Percentiles rank a stretch among this genome's conserved stretches.
Evolutionary conservation across 2,888 invertebrate species (phyloP).

Genomic region (Caenorhabditis sp.): DNA sequence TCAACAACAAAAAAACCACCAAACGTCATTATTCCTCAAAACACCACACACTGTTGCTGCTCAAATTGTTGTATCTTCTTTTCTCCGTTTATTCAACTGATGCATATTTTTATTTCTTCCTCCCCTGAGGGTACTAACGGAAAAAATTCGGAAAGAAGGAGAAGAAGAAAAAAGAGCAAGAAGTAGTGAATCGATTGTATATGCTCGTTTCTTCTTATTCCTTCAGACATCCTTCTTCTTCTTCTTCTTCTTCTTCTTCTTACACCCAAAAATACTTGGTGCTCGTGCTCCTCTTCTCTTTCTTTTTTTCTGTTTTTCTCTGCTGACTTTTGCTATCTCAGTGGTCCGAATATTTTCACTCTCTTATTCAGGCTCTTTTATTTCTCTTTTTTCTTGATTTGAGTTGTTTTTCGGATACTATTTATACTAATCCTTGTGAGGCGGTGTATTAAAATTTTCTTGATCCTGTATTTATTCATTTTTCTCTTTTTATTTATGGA

Average conservation of each 20-base stretch:
- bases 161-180: neutral
- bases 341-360: neutral
- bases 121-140: conserved; percentile 1
- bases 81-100: neutral
- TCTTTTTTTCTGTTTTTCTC: neutral
- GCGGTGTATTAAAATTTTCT: neutral
- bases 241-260: conserved; percentile 3
- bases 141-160: neutral
- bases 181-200: conserved; percentile 1
- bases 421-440: neutral
- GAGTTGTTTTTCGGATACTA: neutral
- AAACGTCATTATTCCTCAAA: neutral
- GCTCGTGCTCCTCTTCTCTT: neutral
- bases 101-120: neutral
- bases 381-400: neutral
- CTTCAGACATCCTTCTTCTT: conserved; percentile 1
- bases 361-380: neutral
- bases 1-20: neutral
- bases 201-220: conserved; percentile 1
- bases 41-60: neutral
- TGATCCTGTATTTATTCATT: neutral
- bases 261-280: neutral
- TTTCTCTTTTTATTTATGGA: neutral
- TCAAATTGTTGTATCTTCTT: neutral
- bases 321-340: neutral